Evolutionary conservation across 1,140 invertebrate genomes (phyloP).

Genomic region (Drosophila micromelanica): DNA sequence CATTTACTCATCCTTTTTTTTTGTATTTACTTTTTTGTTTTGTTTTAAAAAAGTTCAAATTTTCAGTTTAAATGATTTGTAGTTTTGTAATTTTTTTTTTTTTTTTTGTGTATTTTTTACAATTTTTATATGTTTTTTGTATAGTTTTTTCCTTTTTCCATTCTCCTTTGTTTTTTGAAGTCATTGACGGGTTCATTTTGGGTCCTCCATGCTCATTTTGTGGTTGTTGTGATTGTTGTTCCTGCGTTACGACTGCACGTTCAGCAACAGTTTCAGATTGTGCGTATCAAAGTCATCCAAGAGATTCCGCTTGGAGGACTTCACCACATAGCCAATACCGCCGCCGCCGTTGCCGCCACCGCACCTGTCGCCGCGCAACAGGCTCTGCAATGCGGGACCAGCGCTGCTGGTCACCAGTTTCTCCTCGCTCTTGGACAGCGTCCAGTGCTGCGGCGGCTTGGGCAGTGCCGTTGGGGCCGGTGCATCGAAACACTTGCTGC

Average conservation of each 20-base stretch:
- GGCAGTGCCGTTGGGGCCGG: slow-evolving; percentile 87
- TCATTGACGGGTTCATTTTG: slow-evolving; percentile 64
- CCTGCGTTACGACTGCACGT: slow-evolving; percentile 85
- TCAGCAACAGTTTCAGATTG: slow-evolving; percentile 85
- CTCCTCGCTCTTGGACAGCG: slow-evolving; percentile 64
- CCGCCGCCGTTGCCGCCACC: slow-evolving; percentile 25
- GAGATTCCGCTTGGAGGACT: slow-evolving; percentile 82
- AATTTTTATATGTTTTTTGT: slow-evolving; percentile 72
- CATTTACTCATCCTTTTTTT: slow-evolving; percentile 63
- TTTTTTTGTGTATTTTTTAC: slow-evolving; percentile 52
- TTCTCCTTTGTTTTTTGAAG: slow-evolving; percentile 51
- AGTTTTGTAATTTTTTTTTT: slow-evolving; percentile 56
- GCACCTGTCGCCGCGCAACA: slow-evolving; percentile 49
- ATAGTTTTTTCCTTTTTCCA: slow-evolving; percentile 43
- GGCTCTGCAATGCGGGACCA: slow-evolving; percentile 66
- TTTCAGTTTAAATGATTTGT: slow-evolving; percentile 73
- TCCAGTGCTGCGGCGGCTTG: slow-evolving; percentile 87
- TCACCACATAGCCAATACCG: slow-evolving; percentile 2
- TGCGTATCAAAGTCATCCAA: slow-evolving; percentile 84
- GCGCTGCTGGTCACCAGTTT: slow-evolving; percentile 64
- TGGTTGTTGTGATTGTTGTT: slow-evolving; percentile 37
- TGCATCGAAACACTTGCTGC: slow-evolving; percentile 87
- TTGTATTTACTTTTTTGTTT: slow-evolving; percentile 49
- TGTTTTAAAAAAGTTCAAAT: slow-evolving; percentile 77
- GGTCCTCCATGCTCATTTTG: slow-evolving; percentile 56